A percentile compares a stretch with the other conserved stretches of the same genome.
Evolutionary conservation across 2,797 vertebrate species (phyloP).

Genomic region (Cirrhinus molitorella): DNA sequence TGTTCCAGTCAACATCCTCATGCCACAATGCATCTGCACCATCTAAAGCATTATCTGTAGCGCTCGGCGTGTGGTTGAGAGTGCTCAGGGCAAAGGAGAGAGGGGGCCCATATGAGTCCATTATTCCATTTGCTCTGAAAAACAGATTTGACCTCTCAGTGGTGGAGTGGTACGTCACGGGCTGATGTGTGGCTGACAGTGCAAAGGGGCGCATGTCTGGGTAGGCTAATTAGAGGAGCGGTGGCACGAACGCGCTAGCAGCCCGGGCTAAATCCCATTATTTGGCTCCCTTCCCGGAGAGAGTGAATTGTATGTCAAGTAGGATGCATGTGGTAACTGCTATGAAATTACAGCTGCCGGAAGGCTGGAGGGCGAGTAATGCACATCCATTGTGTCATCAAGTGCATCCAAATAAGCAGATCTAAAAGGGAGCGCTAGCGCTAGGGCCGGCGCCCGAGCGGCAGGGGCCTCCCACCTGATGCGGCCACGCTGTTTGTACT

Average conservation of each 20-base stretch:
- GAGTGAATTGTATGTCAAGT: slow-evolving; percentile 86
- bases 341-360: slow-evolving; percentile 84
- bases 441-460: slow-evolving; percentile 51
- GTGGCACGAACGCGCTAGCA: slow-evolving; percentile 65
- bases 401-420: slow-evolving; percentile 87
- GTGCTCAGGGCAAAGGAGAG: slow-evolving; percentile 38
- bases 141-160: slow-evolving; percentile 67
- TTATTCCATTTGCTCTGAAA: slow-evolving; percentile 66
- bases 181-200: slow-evolving; percentile 64
- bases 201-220: slow-evolving; percentile 59
- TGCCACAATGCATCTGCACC: slow-evolving; percentile 33
- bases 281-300: slow-evolving; percentile 82
- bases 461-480: slow-evolving; percentile 54
- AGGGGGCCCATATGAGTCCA: slow-evolving; percentile 55
- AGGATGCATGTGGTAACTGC: slow-evolving; percentile 85
- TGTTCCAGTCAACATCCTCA: slow-evolving; percentile 35
- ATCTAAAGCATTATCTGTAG: slow-evolving; percentile 50
- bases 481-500: neutral
- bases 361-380: slow-evolving; percentile 79
- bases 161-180: slow-evolving; percentile 62
- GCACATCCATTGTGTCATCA: slow-evolving; percentile 83
- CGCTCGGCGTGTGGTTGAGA: slow-evolving; percentile 36
- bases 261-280: slow-evolving; percentile 83
- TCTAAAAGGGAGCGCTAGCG: slow-evolving; percentile 71
- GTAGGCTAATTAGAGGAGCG: slow-evolving; percentile 65